Conservation (phyloP, 2,888 invertebrate genomes). For the Trichopria drosophilae region DNA sequence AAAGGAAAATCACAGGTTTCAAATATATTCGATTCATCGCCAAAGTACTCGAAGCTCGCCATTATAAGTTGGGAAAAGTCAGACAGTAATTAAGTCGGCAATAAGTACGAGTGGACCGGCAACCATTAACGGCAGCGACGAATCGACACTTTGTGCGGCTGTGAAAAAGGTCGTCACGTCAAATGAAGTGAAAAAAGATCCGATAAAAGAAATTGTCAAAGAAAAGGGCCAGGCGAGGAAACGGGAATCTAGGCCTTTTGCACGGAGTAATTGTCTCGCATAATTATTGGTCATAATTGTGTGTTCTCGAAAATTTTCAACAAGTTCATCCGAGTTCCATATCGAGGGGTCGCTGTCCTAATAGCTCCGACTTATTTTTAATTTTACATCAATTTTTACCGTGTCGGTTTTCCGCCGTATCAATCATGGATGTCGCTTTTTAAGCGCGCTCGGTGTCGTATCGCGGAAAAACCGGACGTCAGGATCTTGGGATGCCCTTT, state of each 20-base stretch:
- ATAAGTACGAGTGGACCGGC: conserved; percentile 56
- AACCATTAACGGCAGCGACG: conserved; percentile 55
- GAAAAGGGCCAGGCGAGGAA: conserved; percentile 28
- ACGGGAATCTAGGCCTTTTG: conserved; percentile 36
- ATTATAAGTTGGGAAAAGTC: conserved; percentile 55
- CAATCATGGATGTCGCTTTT: too few species aligned
- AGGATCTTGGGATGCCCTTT: too few species aligned
- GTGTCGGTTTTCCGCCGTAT: too few species aligned
- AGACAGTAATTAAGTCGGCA: conserved; percentile 59
- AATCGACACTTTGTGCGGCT: conserved; percentile 55
- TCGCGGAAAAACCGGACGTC: too few species aligned
- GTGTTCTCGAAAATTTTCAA: conserved; percentile 33
- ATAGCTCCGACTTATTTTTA: too few species aligned
- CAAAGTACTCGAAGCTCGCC: too few species aligned
- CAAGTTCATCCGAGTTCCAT: too few species aligned
- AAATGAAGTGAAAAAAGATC: conserved; percentile 55
- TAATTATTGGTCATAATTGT: conserved; percentile 52
- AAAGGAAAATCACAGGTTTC: too few species aligned
- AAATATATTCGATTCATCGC: too few species aligned
- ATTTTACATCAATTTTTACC: too few species aligned
- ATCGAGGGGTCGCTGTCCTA: too few species aligned
- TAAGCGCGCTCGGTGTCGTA: too few species aligned
- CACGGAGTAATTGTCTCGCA: conserved; percentile 48
- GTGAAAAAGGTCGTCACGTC: conserved; percentile 52
- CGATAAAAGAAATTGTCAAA: conserved; percentile 56